Conservation (phyloP, 2,113 vertebrate species). For the Brachypodius melanocephalos region DNA sequence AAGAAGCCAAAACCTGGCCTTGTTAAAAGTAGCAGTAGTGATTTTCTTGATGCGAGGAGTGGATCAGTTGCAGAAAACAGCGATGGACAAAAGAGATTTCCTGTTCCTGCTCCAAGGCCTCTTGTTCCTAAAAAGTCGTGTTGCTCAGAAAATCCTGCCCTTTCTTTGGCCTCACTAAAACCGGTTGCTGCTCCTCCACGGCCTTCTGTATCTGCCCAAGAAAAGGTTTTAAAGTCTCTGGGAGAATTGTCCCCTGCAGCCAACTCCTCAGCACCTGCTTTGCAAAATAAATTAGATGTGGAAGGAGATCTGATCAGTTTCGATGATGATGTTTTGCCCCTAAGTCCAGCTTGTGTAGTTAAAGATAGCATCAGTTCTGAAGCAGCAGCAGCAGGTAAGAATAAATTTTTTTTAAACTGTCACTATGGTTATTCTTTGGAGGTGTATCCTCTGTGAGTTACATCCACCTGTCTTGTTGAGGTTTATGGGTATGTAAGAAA, state of each 20-base stretch:
- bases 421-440: background rate
- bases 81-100: constrained; percentile 36
- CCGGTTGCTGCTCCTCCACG: constrained; percentile 46
- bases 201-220: constrained; percentile 67
- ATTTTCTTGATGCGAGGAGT: constrained; percentile 54
- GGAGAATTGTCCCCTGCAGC: constrained; percentile 62
- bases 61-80: constrained; percentile 1
- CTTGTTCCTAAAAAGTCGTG: constrained; percentile 72
- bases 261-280: background rate
- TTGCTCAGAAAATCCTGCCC: constrained; percentile 54
- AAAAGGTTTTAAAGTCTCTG: constrained; percentile 54
- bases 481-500: background rate
- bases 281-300: constrained; percentile 45
- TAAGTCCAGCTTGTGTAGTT: background rate
- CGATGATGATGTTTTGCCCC: constrained; percentile 76
- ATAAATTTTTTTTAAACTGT: background rate
- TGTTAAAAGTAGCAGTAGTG: constrained; percentile 63
- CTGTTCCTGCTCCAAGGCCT: constrained; percentile 75
- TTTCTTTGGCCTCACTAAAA: constrained; percentile 45
- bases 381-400: constrained; percentile 70
- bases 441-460: background rate
- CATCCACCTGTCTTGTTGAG: background rate
- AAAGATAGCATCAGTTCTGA: constrained; percentile 61
- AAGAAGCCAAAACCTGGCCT: constrained; percentile 78
- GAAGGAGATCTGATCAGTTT: constrained; percentile 81